Conservation (phyloP, 2,888 invertebrate genomes). For the Isotomurus palustris region DNA sequence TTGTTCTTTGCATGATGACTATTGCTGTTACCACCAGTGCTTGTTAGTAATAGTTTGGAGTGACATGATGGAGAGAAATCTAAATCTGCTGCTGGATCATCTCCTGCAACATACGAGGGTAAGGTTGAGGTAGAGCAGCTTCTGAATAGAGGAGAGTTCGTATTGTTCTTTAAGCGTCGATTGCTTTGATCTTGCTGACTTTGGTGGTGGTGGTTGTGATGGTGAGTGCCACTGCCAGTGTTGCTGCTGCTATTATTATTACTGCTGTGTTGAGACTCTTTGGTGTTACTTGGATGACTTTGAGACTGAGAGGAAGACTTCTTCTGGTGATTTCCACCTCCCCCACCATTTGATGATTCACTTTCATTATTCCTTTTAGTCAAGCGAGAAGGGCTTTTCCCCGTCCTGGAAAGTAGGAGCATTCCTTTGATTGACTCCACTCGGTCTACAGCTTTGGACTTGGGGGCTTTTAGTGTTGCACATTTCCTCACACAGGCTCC, state of each 20-base stretch:
- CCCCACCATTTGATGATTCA: constrained; percentile 3
- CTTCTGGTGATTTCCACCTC: constrained; percentile 8
- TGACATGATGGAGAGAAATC: constrained; percentile 10
- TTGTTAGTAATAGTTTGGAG: neutral
- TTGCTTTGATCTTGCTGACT: constrained; percentile 7
- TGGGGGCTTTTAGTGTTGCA: constrained; percentile 41
- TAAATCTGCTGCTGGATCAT: constrained; percentile 74
- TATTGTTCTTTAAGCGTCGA: constrained; percentile 12
- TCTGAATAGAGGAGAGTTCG: constrained; percentile 57
- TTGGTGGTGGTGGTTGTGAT: neutral
- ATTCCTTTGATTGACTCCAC: constrained; percentile 44
- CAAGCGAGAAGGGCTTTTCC: constrained; percentile 29
- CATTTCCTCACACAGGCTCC: constrained; percentile 39
- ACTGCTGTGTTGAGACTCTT: no score
- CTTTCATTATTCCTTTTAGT: constrained; percentile 6
- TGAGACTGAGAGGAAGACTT: no score
- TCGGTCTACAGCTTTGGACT: constrained; percentile 35
- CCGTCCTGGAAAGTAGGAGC: constrained; percentile 30
- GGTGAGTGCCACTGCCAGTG: constrained; percentile 6
- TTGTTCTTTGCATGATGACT: constrained; percentile 13
- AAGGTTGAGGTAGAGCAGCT: constrained; percentile 73
- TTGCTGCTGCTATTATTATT: no score
- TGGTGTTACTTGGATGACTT: no score
- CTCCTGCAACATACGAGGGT: constrained; percentile 68
- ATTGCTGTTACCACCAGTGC: neutral